phyloP scores from a whole-genome alignment of 2,797 vertebrate genomes.

The Paedocypris micromegethes region DNA sequence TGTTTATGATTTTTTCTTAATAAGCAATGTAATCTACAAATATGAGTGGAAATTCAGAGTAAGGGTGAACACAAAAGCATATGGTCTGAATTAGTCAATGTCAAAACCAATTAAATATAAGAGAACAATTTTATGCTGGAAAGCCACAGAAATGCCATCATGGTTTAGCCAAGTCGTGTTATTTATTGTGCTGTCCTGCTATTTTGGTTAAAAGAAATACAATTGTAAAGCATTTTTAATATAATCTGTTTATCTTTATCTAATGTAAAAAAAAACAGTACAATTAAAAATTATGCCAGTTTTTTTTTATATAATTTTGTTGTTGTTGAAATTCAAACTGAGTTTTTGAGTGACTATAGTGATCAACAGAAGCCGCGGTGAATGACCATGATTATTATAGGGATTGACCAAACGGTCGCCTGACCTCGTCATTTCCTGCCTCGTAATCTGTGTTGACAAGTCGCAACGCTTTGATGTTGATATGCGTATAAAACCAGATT shows the following conservation, averaged over 20 bases:
- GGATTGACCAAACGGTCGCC: constrained; percentile 46
- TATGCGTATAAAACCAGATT: constrained; percentile 6
- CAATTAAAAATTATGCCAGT: no score
- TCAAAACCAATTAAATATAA: constrained; percentile 25
- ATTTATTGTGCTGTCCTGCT: no score
- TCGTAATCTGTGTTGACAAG: constrained; percentile 19
- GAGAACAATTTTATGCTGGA: constrained; percentile 6
- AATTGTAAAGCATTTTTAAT: no score
- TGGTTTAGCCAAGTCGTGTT: neutral
- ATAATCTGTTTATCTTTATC: no score
- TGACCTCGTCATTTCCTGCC: constrained; percentile 43
- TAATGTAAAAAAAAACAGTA: no score
- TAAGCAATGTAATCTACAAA: neutral
- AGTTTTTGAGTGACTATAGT: constrained; percentile 3
- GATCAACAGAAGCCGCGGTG: constrained; percentile 32
- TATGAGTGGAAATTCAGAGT: neutral
- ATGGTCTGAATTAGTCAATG: constrained; percentile 11
- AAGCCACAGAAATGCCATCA: constrained; percentile 28
- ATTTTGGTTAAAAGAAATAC: no score
- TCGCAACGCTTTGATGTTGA: constrained; percentile 1
- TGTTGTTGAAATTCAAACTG: no score
- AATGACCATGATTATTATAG: constrained; percentile 39
- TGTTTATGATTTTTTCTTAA: neutral
- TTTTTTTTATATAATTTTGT: no score
- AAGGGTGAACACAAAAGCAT: constrained; percentile 5